phyloP scores from a whole-genome alignment of 2,888 invertebrate species.

The Argyra leucocephala region DNA sequence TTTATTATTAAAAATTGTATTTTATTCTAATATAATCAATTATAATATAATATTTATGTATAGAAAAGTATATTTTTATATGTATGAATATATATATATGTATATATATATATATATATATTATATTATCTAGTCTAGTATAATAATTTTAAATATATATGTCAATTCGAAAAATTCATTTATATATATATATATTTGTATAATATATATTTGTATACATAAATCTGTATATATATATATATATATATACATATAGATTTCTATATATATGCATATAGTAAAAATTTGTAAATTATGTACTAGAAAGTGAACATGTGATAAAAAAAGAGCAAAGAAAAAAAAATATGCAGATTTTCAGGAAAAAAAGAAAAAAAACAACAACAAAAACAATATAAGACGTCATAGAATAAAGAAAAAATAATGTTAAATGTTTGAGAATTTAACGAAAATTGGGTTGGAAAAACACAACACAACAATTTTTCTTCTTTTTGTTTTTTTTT shows the following conservation, averaged over 20 bases:
- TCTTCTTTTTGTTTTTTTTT: too few species aligned
- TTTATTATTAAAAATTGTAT: too few species aligned
- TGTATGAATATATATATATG: neutral
- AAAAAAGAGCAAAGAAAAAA: neutral
- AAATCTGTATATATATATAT: neutral
- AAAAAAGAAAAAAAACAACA: neutral
- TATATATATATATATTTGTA: neutral
- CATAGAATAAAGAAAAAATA: neutral
- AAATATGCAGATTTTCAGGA: neutral
- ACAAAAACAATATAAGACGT: neutral
- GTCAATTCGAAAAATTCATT: neutral
- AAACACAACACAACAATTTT: neutral
- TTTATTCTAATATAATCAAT: too few species aligned
- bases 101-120: neutral
- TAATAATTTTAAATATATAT: slow-evolving; percentile 2
- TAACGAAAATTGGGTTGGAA: slow-evolving; percentile 8
- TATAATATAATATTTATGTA: neutral
- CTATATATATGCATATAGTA: neutral
- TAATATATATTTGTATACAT: neutral
- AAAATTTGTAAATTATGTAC: neutral
- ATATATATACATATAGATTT: neutral
- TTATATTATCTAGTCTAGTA: neutral
- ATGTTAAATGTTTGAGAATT: slow-evolving; percentile 4
- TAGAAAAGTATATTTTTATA: neutral
- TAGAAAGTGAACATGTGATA: slow-evolving; percentile 3